phyloP scores from a whole-genome alignment of 2,797 vertebrate genomes.

The Heterohyrax brucei region DNA sequence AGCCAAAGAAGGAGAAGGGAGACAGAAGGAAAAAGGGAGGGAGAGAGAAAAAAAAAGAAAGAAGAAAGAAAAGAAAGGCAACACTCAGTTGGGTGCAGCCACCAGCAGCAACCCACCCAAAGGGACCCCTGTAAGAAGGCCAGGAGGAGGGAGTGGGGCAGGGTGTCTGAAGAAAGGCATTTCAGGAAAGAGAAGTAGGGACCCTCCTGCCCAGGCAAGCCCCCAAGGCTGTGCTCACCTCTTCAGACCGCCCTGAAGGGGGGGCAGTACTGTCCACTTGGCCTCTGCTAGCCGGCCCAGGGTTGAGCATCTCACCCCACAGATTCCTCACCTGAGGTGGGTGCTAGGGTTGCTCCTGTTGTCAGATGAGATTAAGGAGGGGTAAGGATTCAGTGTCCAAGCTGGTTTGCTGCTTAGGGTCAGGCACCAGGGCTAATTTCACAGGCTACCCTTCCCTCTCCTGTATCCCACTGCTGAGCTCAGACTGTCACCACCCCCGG shows the following conservation, averaged over 20 bases:
- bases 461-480: too few species aligned
- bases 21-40: too few species aligned
- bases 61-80: not conserved
- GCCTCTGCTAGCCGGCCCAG: not conserved
- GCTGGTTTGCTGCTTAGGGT: not conserved
- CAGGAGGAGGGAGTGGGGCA: too few species aligned
- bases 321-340: not conserved
- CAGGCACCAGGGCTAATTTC: not conserved
- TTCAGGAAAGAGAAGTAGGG: not conserved
- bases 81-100: not conserved
- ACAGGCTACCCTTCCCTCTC: not conserved
- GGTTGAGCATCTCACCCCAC: not conserved
- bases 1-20: too few species aligned
- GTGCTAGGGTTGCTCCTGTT: rapidly evolving
- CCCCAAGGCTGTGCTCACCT: rapidly evolving
- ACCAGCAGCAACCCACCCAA: not conserved
- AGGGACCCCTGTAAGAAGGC: rapidly evolving
- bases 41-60: too few species aligned
- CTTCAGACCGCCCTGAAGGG: rapidly evolving
- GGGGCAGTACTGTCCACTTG: not conserved
- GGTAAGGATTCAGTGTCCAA: rapidly evolving
- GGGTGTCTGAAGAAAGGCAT: not conserved
- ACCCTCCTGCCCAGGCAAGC: not conserved
- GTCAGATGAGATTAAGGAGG: not conserved
- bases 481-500: not conserved